These are phyloP conservation scores for Calliopum simillimum DNA, from an alignment of 2,888 invertebrate genomes.

Conservation along the genomic window DNA sequence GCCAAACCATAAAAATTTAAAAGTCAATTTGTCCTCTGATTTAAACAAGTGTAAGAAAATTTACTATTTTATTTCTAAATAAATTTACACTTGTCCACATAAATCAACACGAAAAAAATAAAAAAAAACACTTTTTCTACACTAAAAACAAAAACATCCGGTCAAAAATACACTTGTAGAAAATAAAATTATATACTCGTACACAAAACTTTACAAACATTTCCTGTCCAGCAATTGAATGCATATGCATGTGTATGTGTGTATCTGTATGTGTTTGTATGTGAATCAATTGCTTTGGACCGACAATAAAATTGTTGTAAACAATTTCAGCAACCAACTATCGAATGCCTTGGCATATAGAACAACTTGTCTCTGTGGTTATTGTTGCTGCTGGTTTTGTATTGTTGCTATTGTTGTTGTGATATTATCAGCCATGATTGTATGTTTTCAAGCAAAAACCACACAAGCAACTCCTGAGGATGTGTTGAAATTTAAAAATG, in stretches of 20 bases:
- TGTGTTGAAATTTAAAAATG: too few relatives aligned
- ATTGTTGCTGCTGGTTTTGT: background rate
- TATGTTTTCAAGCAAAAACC: too few relatives aligned
- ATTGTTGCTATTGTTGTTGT: too few relatives aligned
- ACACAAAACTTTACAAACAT: constrained; percentile 40
- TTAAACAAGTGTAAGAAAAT: too few relatives aligned
- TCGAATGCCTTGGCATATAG: constrained; percentile 29
- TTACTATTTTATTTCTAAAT: too few relatives aligned
- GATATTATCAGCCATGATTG: too few relatives aligned
- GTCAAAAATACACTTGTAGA: background rate
- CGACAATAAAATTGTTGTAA: too few relatives aligned
- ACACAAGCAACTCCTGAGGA: too few relatives aligned
- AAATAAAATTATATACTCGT: constrained; percentile 42
- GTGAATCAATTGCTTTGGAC: background rate
- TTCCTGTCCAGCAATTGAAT: constrained; percentile 48
- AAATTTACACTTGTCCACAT: background rate
- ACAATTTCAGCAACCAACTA: too few relatives aligned
- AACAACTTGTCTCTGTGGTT: constrained; percentile 9
- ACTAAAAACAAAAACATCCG: constrained; percentile 36
- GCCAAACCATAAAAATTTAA: too few relatives aligned
- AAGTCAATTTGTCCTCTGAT: too few relatives aligned
- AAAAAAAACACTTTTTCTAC: constrained; percentile 21
- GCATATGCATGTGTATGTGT: constrained; percentile 27
- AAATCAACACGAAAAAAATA: constrained; percentile 16
- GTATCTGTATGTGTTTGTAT: constrained; percentile 21